phyloP scores from a whole-genome alignment of 2,797 vertebrate species.

The Hipposideros larvatus region DNA sequence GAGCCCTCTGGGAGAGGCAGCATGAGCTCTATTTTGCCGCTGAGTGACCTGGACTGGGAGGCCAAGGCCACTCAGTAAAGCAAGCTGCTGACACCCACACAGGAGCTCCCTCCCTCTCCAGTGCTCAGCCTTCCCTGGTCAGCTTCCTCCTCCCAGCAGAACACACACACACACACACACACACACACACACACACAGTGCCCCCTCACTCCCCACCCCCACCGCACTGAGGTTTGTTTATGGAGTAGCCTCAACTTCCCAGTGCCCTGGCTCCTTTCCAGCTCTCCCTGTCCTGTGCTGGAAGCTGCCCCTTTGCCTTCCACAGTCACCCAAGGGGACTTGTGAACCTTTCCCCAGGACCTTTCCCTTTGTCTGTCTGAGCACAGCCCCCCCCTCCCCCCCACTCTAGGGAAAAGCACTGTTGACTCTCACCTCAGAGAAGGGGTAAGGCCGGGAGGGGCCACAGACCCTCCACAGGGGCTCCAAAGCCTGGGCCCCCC shows the following conservation, averaged over 20 bases:
- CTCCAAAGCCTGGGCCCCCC: neutral
- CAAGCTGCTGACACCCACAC: neutral
- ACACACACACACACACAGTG: too few species aligned
- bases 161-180: neutral
- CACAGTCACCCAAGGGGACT: neutral
- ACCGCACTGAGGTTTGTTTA: neutral
- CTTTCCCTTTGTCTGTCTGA: neutral
- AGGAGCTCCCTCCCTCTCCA: neutral
- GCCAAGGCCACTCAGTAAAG: neutral
- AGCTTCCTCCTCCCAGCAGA: neutral
- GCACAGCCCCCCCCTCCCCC: neutral
- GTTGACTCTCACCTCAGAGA: neutral
- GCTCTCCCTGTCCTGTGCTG: neutral
- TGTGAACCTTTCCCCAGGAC: neutral
- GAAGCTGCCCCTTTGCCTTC: neutral
- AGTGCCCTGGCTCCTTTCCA: neutral
- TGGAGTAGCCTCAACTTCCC: neutral
- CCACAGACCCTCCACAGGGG: too few species aligned
- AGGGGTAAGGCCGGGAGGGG: neutral
- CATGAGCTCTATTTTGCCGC: neutral
- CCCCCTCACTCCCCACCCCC: too few species aligned
- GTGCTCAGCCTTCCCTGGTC: neutral
- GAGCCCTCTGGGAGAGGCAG: neutral
- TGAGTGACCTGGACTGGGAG: neutral
- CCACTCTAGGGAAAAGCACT: too few species aligned